Conservation (phyloP, 2,797 vertebrate species). For the Nasua narica region DNA sequence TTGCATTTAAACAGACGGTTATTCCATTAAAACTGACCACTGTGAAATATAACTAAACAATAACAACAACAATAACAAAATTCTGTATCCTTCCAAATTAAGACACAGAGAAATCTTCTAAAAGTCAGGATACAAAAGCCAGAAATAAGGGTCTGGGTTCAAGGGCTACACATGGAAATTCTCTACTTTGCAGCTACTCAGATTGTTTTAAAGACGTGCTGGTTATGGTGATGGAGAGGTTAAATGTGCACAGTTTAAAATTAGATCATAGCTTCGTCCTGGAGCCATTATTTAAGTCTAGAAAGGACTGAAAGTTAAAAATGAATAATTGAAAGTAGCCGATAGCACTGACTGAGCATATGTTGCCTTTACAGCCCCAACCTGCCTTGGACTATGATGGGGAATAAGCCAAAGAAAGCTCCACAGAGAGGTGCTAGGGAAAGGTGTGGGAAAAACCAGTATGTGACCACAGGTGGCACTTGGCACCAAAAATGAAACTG, state of each 20-base stretch:
- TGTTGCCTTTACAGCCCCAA: neutral
- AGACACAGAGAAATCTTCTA: neutral
- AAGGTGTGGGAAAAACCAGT: conserved; percentile 55
- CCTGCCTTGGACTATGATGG: neutral
- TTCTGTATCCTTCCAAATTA: conserved; percentile 1
- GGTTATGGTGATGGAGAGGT: neutral
- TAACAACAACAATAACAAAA: neutral
- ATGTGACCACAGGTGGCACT: conserved; percentile 56
- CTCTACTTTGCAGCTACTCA: neutral
- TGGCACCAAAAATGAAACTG: conserved; percentile 35
- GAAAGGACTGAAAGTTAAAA: conserved; percentile 44
- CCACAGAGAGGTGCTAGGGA: neutral
- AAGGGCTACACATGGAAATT: neutral
- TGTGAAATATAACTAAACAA: neutral
- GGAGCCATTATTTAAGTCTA: conserved; percentile 22
- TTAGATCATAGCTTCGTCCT: conserved; percentile 23
- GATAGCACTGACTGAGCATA: neutral
- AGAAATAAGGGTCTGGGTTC: neutral
- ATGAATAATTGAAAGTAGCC: neutral
- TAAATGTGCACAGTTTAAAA: conserved; percentile 45
- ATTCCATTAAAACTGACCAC: neutral
- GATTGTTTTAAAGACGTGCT: neutral
- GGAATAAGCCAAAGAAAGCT: neutral
- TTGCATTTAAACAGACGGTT: neutral
- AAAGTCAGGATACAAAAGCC: neutral